Evolutionary conservation across 2,797 vertebrate species (phyloP).

Genomic region (Ctenopoma kingsleyae): DNA sequence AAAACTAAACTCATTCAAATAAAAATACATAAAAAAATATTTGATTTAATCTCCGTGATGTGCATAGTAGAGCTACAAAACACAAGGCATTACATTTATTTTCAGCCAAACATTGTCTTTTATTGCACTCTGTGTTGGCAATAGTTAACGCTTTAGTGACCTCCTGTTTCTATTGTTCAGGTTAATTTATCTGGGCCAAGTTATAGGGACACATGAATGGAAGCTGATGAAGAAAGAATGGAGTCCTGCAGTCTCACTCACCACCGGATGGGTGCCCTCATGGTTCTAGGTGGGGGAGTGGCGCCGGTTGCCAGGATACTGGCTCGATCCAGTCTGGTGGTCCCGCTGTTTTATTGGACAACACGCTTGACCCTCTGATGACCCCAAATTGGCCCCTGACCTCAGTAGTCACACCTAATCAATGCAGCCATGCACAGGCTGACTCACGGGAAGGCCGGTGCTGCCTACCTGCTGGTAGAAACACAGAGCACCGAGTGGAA

Average conservation of each 20-base stretch:
- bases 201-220: conserved; percentile 76
- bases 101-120: conserved; percentile 61
- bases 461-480: conserved; percentile 74
- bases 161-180: conserved; percentile 75
- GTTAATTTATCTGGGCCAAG: conserved; percentile 78
- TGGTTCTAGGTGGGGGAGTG: conserved; percentile 56
- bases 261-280: conserved; percentile 66
- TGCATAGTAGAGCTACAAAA: conserved; percentile 8
- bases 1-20: background rate
- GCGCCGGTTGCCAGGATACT: conserved; percentile 78
- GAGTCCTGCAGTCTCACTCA: conserved; percentile 78
- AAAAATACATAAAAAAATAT: background rate
- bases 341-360: conserved; percentile 88
- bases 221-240: conserved; percentile 82
- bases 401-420: conserved; percentile 85
- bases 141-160: conserved; percentile 65
- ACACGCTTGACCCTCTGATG: conserved; percentile 82
- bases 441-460: conserved; percentile 61
- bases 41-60: conserved; percentile 5
- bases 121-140: conserved; percentile 69
- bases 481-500: conserved; percentile 30
- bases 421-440: conserved; percentile 78
- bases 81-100: conserved; percentile 51
- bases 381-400: conserved; percentile 83
- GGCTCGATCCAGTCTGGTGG: conserved; percentile 73